Conservation (phyloP, 2,113 vertebrate species). For the Ctenomys sociabilis region DNA sequence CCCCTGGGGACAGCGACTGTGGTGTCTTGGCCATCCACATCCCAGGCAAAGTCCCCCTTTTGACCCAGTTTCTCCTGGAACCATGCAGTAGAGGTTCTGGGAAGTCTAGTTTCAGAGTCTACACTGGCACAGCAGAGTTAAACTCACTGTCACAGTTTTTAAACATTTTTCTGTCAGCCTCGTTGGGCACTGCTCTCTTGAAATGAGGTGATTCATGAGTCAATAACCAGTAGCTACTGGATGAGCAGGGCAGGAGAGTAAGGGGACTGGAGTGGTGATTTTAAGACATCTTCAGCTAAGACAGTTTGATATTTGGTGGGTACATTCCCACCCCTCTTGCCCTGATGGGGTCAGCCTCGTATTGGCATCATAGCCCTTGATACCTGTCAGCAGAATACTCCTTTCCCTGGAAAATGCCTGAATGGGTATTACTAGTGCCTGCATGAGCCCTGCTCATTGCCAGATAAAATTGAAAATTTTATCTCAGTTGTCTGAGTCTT, state of each 20-base stretch:
- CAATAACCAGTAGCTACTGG: neutral
- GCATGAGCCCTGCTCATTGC: neutral
- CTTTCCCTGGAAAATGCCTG: neutral
- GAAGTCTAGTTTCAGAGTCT: neutral
- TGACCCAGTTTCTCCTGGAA: constrained; percentile 24
- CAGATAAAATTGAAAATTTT: constrained; percentile 13
- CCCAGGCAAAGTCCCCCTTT: neutral
- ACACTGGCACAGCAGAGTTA: neutral
- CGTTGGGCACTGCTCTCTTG: neutral
- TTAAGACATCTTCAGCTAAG: neutral
- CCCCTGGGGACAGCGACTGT: neutral
- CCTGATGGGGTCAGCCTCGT: neutral
- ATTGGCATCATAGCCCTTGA: neutral
- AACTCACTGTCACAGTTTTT: neutral
- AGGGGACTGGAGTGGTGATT: neutral
- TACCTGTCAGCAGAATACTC: neutral
- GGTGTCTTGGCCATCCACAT: neutral
- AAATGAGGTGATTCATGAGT: neutral
- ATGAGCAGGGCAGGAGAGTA: neutral
- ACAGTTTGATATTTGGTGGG: no score
- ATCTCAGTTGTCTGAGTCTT: neutral
- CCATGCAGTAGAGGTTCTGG: neutral
- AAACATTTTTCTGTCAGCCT: neutral
- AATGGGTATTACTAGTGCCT: neutral
- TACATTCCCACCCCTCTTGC: rapidly evolving